Evolutionary conservation across 2,797 vertebrate species (phyloP).

Genomic region (Rhincodon typus): DNA sequence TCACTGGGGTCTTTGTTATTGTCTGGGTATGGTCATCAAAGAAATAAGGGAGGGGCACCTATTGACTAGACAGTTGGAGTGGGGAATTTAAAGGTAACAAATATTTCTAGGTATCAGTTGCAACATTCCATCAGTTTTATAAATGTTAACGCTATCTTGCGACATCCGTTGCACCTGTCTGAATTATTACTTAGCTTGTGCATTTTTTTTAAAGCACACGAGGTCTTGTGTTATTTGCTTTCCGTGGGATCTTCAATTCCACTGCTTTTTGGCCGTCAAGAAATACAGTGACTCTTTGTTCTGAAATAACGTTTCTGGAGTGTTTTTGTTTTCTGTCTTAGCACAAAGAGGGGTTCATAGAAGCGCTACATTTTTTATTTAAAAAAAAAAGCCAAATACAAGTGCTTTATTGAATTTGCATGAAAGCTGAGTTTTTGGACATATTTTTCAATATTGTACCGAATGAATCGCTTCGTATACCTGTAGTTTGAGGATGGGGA

Average conservation of each 20-base stretch:
- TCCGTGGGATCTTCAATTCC: neutral
- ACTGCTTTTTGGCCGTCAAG: neutral
- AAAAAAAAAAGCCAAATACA: neutral
- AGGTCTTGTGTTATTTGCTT: neutral
- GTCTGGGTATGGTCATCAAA: neutral
- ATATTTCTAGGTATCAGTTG: neutral
- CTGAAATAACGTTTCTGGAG: slow-evolving; percentile 3
- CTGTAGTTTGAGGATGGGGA: neutral
- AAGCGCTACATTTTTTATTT: too few species aligned
- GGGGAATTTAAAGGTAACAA: neutral
- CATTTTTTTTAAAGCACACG: neutral
- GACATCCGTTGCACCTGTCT: slow-evolving; percentile 5
- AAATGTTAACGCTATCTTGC: neutral
- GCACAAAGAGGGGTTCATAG: neutral
- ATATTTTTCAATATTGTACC: neutral
- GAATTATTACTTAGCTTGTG: neutral
- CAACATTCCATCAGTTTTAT: neutral
- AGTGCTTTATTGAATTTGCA: neutral
- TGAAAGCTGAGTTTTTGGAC: neutral
- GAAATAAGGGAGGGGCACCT: neutral
- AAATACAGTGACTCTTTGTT: slow-evolving; percentile 31
- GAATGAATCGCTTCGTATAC: neutral
- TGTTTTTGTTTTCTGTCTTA: neutral
- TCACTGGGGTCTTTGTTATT: neutral
- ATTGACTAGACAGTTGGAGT: neutral